These are phyloP conservation scores for Spilosoma lubricipeda DNA, from an alignment of 2,888 invertebrate species.

Conservation along the genomic window DNA sequence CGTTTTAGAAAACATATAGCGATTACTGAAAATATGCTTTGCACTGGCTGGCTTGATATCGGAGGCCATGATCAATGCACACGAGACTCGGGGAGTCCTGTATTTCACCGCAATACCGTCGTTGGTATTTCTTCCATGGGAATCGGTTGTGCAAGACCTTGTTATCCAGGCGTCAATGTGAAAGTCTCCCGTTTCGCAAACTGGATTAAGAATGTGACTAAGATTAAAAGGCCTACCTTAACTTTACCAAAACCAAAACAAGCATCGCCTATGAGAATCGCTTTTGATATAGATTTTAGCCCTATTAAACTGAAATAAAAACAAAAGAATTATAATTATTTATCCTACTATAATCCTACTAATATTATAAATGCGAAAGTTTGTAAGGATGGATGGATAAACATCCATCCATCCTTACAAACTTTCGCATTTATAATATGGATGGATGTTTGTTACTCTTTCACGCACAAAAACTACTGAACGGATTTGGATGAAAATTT, in stretches of 20 bases:
- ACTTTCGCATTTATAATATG: too few species aligned
- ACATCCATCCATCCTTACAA: too few species aligned
- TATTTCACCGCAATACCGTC: constrained; percentile 43
- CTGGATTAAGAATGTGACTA: background rate
- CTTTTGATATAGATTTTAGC: background rate
- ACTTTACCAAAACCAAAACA: background rate
- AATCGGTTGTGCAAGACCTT: background rate
- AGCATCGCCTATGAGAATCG: background rate
- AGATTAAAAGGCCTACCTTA: background rate
- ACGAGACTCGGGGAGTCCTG: constrained; percentile 64
- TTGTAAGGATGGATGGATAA: too few species aligned
- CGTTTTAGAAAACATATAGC: constrained; percentile 17
- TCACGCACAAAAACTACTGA: too few species aligned
- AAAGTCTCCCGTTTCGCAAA: background rate
- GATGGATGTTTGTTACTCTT: too few species aligned
- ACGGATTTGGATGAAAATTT: too few species aligned
- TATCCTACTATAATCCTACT: too few species aligned
- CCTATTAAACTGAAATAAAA: background rate
- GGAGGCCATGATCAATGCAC: constrained; percentile 60
- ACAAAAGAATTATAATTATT: too few species aligned
- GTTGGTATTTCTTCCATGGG: constrained; percentile 4
- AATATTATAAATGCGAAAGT: too few species aligned
- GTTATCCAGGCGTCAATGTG: constrained; percentile 5
- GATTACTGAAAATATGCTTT: constrained; percentile 63
- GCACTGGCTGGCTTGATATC: constrained; percentile 60